Conservation (phyloP, 1,140 invertebrate genomes). For the Papilio polyxenes region DNA sequence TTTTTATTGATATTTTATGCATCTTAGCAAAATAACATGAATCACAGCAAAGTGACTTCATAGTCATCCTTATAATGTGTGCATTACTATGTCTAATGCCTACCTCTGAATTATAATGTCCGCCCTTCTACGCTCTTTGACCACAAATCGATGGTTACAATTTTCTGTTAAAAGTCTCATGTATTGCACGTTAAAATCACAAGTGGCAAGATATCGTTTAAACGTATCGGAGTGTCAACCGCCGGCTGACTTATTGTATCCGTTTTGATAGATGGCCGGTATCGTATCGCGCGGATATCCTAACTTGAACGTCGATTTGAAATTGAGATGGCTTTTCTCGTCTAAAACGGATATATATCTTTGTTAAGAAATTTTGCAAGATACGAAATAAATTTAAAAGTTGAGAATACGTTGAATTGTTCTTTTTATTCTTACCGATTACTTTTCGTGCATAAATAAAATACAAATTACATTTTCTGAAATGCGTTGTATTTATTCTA, state of each 20-base stretch:
- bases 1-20: no score
- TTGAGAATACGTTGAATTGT: neutral
- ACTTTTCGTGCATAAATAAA: neutral
- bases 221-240: slow-evolving; percentile 15
- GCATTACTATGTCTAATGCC: no score
- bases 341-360: slow-evolving; percentile 10
- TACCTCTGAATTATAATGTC: no score
- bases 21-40: no score
- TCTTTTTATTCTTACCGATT: neutral
- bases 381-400: neutral
- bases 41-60: no score
- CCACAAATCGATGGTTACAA: neutral
- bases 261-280: slow-evolving; percentile 17
- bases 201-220: slow-evolving; percentile 17
- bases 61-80: no score
- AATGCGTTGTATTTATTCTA: no score
- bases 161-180: neutral
- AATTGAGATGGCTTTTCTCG: slow-evolving; percentile 25
- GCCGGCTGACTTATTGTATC: slow-evolving; percentile 21
- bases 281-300: slow-evolving; percentile 3
- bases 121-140: no score
- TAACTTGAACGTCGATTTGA: slow-evolving; percentile 23
- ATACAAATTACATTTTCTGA: no score
- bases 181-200: slow-evolving; percentile 8
- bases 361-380: neutral